Evolutionary conservation across 2,113 vertebrate species (phyloP).

Genomic region (Scomber colias): DNA sequence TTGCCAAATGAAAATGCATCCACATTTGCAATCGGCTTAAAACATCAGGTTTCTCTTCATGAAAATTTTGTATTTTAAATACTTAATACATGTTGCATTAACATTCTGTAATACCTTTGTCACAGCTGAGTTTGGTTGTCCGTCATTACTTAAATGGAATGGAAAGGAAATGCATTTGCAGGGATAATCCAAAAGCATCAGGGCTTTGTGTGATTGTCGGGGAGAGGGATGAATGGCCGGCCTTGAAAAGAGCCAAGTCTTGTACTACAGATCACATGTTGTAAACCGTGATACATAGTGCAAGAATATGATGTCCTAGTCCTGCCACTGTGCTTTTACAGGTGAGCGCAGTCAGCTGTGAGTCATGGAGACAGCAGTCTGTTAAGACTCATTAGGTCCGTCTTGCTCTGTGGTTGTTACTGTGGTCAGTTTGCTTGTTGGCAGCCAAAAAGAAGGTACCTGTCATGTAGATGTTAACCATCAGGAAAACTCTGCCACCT

Average conservation of each 20-base stretch:
- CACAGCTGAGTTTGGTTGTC: slow-evolving; percentile 42
- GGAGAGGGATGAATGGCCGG: slow-evolving; percentile 66
- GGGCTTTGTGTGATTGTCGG: slow-evolving; percentile 67
- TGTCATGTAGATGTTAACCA: slow-evolving; percentile 49
- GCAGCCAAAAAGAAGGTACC: slow-evolving; percentile 42
- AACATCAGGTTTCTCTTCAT: slow-evolving; percentile 6
- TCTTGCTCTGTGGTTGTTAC: slow-evolving; percentile 23
- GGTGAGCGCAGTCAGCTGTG: slow-evolving; percentile 62
- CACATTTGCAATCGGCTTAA: slow-evolving; percentile 34
- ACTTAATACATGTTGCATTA: slow-evolving; percentile 39
- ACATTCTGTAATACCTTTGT: slow-evolving; percentile 60
- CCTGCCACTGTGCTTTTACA: slow-evolving; percentile 66
- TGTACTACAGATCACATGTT: slow-evolving; percentile 57
- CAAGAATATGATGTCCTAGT: slow-evolving; percentile 59
- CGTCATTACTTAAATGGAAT: slow-evolving; percentile 73
- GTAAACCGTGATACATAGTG: slow-evolving; percentile 35
- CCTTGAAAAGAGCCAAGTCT: slow-evolving; percentile 57
- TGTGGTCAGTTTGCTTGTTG: slow-evolving; percentile 54
- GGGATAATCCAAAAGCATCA: slow-evolving; percentile 73
- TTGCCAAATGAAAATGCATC: slow-evolving; percentile 27
- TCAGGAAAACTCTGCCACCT: slow-evolving; percentile 32
- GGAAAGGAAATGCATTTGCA: slow-evolving; percentile 68
- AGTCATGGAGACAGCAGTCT: slow-evolving; percentile 51
- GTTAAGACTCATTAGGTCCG: slow-evolving; percentile 57
- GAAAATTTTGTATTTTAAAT: slow-evolving; percentile 27